phyloP scores from a whole-genome alignment of 2,797 vertebrate genomes.

The Falco naumanni region DNA sequence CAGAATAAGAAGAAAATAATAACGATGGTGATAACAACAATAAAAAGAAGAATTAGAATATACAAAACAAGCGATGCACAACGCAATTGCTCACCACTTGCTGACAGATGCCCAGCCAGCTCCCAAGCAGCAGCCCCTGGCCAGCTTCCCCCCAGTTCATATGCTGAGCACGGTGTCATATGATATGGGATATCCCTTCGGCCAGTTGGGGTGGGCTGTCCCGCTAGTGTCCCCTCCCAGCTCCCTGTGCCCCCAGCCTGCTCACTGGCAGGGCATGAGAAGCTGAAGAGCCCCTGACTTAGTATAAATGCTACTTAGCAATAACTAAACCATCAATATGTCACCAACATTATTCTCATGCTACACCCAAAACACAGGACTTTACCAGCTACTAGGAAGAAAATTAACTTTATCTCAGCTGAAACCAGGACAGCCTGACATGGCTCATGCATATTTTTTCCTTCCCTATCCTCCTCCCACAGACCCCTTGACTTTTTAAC shows the following conservation, averaged over 20 bases:
- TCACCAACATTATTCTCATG: not conserved
- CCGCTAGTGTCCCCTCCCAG: not conserved
- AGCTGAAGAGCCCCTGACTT: not conserved
- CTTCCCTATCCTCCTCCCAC: not conserved
- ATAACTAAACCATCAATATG: not conserved
- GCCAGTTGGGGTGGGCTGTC: not conserved
- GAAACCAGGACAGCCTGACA: not conserved
- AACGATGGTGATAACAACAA: not conserved
- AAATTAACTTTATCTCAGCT: not conserved
- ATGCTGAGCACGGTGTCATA: not conserved
- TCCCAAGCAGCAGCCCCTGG: not conserved
- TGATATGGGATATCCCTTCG: not conserved
- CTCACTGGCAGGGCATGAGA: not conserved
- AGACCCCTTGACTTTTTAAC: not conserved
- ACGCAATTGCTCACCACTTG: not conserved
- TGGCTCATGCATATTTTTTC: not conserved
- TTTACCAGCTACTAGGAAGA: not conserved
- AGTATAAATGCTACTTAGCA: not conserved
- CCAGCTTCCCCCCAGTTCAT: not conserved
- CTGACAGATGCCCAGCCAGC: not conserved
- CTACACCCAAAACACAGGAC: not conserved
- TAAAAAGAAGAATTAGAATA: not conserved
- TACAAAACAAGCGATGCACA: not conserved
- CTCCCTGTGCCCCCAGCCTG: too few relatives aligned
- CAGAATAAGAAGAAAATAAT: not conserved